phyloP scores from a whole-genome alignment of 2,888 invertebrate species.

The Acrobasis repandana region DNA sequence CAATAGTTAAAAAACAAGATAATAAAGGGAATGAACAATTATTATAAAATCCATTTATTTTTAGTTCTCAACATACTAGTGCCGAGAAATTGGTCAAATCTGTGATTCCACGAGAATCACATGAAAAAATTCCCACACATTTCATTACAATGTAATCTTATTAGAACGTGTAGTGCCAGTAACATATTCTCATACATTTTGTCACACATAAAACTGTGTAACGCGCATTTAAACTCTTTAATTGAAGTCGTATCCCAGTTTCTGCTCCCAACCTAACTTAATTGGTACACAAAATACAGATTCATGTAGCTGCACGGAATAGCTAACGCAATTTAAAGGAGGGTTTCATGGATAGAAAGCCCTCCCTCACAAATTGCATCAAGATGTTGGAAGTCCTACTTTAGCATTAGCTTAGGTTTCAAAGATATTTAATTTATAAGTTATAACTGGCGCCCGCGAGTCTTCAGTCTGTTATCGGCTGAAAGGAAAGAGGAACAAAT shows the following conservation, averaged over 20 bases:
- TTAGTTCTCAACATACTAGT: not conserved
- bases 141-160: not conserved
- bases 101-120: not conserved
- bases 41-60: not conserved
- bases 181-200: conserved; percentile 1
- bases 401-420: conserved; percentile 15
- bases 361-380: conserved; percentile 27
- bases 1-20: not conserved
- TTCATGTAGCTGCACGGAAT: conserved; percentile 25
- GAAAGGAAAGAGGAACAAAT: not conserved
- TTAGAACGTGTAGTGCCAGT: not conserved
- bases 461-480: not conserved
- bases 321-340: conserved; percentile 26
- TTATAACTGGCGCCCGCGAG: not conserved
- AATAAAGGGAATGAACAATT: not conserved
- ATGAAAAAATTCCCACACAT: not conserved
- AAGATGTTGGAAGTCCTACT: conserved; percentile 22
- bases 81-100: not conserved
- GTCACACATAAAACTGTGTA: conserved; percentile 4
- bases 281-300: conserved; percentile 22
- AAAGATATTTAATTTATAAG: conserved; percentile 22
- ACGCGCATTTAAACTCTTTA: conserved; percentile 8
- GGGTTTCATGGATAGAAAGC: conserved; percentile 17
- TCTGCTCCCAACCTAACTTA: conserved; percentile 9
- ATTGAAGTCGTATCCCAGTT: conserved; percentile 13